Percentiles rank a stretch among this genome's conserved stretches.
Evolutionary conservation across 1,140 invertebrate species (phyloP).

Genomic region (Pseudomyrmex pallidus): DNA sequence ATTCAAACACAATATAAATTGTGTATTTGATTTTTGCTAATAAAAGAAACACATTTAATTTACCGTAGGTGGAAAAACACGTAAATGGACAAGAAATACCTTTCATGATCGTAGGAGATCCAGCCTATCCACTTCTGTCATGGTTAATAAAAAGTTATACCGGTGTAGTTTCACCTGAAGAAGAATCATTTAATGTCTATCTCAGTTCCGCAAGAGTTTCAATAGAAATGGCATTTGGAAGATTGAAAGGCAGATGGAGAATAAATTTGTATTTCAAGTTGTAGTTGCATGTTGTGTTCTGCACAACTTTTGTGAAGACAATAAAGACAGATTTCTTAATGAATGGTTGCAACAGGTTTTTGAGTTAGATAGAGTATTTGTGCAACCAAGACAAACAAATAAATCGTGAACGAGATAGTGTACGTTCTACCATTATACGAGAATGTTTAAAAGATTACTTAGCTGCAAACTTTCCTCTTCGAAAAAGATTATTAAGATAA

Average conservation of each 20-base stretch:
- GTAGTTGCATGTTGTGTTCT: constrained; percentile 63
- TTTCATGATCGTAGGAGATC: constrained; percentile 65
- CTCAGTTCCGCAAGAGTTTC: constrained; percentile 69
- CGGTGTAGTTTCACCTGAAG: constrained; percentile 54
- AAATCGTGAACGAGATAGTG: constrained; percentile 32
- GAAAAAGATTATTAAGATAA: constrained; percentile 23
- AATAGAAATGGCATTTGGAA: constrained; percentile 80
- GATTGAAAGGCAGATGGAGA: constrained; percentile 71
- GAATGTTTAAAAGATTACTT: constrained; percentile 24
- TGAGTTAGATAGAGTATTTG: constrained; percentile 16
- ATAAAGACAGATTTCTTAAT: constrained; percentile 57
- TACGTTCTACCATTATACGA: constrained; percentile 24
- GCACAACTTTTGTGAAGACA: constrained; percentile 62
- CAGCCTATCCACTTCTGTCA: constrained; percentile 65
- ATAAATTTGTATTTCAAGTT: constrained; percentile 63
- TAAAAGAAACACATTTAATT: constrained; percentile 7
- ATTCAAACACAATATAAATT: constrained; percentile 13
- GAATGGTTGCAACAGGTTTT: constrained; percentile 27
- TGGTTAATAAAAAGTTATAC: constrained; percentile 79
- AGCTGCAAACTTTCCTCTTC: constrained; percentile 27
- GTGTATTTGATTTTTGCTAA: not conserved
- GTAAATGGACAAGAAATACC: constrained; percentile 41
- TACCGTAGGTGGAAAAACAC: not conserved
- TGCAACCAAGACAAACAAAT: constrained; percentile 23
- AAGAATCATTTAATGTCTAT: constrained; percentile 78